These are phyloP conservation scores for Ramphastos sulfuratus DNA, from an alignment of 2,113 vertebrate species.

Conservation along the genomic window DNA sequence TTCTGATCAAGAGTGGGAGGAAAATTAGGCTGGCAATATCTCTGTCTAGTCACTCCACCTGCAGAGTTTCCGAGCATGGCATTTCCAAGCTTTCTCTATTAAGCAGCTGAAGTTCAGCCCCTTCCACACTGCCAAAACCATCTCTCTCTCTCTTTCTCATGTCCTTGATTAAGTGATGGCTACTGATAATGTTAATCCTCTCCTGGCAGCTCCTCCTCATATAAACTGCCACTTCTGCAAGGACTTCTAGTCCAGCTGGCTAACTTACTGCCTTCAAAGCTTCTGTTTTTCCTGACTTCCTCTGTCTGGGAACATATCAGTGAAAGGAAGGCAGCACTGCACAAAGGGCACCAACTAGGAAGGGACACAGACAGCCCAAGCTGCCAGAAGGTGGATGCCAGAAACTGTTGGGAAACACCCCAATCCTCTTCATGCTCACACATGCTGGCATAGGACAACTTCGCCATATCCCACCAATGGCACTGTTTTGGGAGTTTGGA, in stretches of 20 bases:
- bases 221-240: neutral
- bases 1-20: neutral
- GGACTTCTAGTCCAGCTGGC: slow-evolving; percentile 13
- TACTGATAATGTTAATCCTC: neutral
- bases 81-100: neutral
- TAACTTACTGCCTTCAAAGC: neutral
- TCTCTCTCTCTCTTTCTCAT: neutral
- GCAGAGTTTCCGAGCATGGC: neutral
- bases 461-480: neutral
- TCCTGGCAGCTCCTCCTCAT: neutral
- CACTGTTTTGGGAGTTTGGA: neutral
- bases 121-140: neutral
- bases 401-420: slow-evolving; percentile 13
- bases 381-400: slow-evolving; percentile 24
- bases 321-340: neutral
- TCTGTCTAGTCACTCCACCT: neutral
- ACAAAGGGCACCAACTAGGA: neutral
- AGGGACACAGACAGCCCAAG: neutral
- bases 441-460: neutral
- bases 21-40: neutral
- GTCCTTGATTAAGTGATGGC: neutral
- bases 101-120: neutral
- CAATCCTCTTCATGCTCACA: neutral
- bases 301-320: neutral
- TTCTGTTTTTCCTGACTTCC: neutral